phyloP scores from a whole-genome alignment of 2,113 vertebrate genomes.

The Chiloscyllium plagiosum region DNA sequence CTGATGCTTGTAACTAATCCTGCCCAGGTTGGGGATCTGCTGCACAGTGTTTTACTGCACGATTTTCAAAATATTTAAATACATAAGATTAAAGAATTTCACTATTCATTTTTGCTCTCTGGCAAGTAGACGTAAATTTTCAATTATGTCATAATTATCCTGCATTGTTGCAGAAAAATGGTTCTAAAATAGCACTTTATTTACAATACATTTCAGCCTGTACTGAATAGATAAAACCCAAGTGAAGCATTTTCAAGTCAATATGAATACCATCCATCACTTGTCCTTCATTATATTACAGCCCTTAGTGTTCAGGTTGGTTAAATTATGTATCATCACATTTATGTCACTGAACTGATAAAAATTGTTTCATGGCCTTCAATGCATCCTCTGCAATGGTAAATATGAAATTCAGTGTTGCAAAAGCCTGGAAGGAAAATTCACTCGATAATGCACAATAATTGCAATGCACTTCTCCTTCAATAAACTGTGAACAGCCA shows the following conservation, averaged over 20 bases:
- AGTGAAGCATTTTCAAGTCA: background rate
- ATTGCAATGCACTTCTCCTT: background rate
- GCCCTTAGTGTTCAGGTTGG: background rate
- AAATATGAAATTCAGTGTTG: constrained; percentile 6
- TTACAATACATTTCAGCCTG: background rate
- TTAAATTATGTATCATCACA: background rate
- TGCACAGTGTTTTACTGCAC: no score
- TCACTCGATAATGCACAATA: background rate
- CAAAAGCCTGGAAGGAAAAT: background rate
- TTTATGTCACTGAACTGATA: constrained; percentile 4
- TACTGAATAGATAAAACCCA: background rate
- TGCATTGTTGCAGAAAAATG: background rate
- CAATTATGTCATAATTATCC: background rate
- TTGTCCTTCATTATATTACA: background rate
- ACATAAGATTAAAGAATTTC: background rate
- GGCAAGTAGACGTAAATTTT: background rate
- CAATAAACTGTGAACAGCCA: background rate
- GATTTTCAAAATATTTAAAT: background rate
- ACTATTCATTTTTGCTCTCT: background rate
- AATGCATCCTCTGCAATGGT: background rate
- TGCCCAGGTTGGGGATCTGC: no score
- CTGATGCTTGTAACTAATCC: no score
- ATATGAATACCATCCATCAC: background rate
- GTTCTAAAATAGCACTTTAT: background rate
- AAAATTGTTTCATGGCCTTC: background rate